Conservation (phyloP, 2,113 vertebrate genomes). For the Tychaedon coryphoeus region DNA sequence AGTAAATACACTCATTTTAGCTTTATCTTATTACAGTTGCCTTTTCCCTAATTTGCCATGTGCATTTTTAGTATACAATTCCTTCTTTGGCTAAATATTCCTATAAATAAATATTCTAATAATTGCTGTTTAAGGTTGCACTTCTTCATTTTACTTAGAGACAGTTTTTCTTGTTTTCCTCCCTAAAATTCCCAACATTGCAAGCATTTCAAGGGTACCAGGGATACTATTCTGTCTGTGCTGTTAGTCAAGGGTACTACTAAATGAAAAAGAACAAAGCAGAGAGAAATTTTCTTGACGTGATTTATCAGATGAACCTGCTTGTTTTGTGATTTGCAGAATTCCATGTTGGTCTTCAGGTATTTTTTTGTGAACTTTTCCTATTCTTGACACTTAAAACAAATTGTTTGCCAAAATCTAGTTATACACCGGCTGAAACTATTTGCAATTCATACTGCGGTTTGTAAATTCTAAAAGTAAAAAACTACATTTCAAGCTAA, state of each 20-base stretch:
- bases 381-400: neutral
- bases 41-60: neutral
- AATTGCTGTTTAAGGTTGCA: neutral
- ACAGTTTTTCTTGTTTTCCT: neutral
- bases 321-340: neutral
- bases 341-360: neutral
- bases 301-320: neutral
- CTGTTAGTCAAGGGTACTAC: neutral
- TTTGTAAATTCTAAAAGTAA: neutral
- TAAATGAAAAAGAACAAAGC: neutral
- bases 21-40: rapidly evolving
- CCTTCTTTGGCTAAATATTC: neutral
- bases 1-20: neutral
- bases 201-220: neutral
- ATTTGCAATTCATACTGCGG: neutral
- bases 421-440: neutral
- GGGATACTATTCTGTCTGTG: neutral
- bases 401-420: neutral
- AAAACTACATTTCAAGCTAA: neutral
- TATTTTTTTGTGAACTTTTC: neutral
- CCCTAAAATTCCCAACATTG: neutral
- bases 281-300: neutral
- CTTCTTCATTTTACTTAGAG: neutral
- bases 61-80: neutral
- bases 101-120: neutral